These are phyloP conservation scores for Phoxinus phoxinus DNA, from an alignment of 2,113 vertebrate genomes.

Conservation along the genomic window DNA sequence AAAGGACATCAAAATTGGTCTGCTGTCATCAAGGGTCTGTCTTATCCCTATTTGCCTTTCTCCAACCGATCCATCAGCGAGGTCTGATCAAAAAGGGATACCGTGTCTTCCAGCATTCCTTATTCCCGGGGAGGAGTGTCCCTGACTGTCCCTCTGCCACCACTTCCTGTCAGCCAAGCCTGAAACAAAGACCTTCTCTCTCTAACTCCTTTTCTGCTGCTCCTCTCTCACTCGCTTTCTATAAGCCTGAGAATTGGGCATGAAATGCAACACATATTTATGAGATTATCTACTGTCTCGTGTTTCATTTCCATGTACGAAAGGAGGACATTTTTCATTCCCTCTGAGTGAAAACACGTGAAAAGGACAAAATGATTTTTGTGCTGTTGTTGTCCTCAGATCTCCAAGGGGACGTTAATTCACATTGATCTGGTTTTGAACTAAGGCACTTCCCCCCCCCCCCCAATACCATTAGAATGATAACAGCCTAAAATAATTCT, in stretches of 20 bases:
- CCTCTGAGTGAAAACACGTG: conserved; percentile 64
- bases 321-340: conserved; percentile 54
- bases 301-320: conserved; percentile 72
- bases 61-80: conserved; percentile 75
- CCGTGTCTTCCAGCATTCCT: conserved; percentile 69
- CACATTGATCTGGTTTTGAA: conserved; percentile 34
- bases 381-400: conserved; percentile 66
- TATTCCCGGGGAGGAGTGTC: conserved; percentile 75
- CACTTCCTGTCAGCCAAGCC: conserved; percentile 75
- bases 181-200: conserved; percentile 70
- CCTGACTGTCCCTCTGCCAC: conserved; percentile 74
- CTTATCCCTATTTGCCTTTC: conserved; percentile 79
- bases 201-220: not conserved
- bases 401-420: conserved; percentile 38
- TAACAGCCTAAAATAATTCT: conserved; percentile 29
- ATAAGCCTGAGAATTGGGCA: conserved; percentile 60
- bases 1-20: conserved; percentile 77
- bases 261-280: conserved; percentile 77
- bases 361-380: conserved; percentile 67
- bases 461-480: conserved; percentile 28
- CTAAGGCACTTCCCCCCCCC: conserved; percentile 5
- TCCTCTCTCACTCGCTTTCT: conserved; percentile 41
- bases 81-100: conserved; percentile 79
- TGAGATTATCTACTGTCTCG: conserved; percentile 72
- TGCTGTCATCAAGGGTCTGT: conserved; percentile 73